Base-by-base conservation (phyloP, 2,888 invertebrate species). In the Antheraea assamensis region DNA sequence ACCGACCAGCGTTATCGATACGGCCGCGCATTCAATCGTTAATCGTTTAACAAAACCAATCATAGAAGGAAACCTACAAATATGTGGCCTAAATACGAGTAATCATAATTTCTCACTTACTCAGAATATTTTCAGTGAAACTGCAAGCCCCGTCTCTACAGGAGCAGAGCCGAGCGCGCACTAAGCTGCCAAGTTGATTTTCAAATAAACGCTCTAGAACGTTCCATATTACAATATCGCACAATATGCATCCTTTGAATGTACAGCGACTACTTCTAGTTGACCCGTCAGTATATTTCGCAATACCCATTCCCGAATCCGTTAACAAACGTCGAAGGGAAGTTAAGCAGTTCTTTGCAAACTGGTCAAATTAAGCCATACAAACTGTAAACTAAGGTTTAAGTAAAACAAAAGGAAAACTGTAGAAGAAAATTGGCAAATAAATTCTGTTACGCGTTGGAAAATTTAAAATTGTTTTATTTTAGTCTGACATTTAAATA, bases 221-320 rank as follows among this genome's bases (percentile, higher is more conserved):
- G 70, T 77, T 82, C 80, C 76, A 78, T 77, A 75, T 72, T 77
- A 77, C 78, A 74, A 80, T 79, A 80, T 75, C 77, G 77, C 75
- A 85, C 83, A 86, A 86, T 81, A 81, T 75, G 84, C 81, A 87
- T 72, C 85, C 85, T 79, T 77, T 79, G 73, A 82, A 84, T 77
- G 61, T 75, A 71, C 77, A 58, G 75, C 73, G 74, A 73, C 79
- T 76, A 79, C 30, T 58, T 10, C n/a, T 72, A 52, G n/a, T 42
- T 71, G 82, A 81, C 73, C 82, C 74, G 55, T 72, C 21, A 4
- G 17, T 58, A 15, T 42, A 27, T 31, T 42, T 21, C 70, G 58
- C 55, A 58, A 70, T 55, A 24, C 68, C 72, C 68, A 5, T 24
- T 52, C 10, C n/a, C 68, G 24, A 31, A 24, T 52, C 58, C 30